phyloP scores from a whole-genome alignment of 2,113 vertebrate species.

The Coturnix japonica region DNA sequence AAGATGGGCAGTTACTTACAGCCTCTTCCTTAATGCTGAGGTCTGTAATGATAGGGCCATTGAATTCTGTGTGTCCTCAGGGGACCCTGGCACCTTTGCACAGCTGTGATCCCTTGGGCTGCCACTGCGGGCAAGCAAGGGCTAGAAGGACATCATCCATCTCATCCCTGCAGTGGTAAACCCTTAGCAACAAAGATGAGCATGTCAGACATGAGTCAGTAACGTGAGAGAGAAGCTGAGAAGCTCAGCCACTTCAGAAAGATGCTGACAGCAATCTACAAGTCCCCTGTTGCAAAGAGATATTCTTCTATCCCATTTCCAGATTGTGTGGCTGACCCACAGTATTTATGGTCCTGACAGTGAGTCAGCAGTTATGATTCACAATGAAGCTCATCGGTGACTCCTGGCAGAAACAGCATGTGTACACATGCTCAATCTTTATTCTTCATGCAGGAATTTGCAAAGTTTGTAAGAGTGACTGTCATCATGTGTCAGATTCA shows the following conservation, averaged over 20 bases:
- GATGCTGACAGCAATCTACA: not conserved
- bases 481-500: not conserved
- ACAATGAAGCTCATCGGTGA: not conserved
- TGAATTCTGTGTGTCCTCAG: not conserved
- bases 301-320: not conserved
- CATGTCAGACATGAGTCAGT: not conserved
- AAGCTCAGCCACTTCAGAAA: not conserved
- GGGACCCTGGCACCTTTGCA: not conserved
- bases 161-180: not conserved
- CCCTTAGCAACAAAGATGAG: not conserved
- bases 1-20: not conserved
- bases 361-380: slow-evolving; percentile 33
- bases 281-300: not conserved
- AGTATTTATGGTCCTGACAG: not conserved
- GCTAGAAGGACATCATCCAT: not conserved
- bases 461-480: not conserved
- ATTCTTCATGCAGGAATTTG: not conserved
- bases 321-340: not conserved
- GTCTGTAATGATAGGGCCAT: not conserved
- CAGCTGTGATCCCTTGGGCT: not conserved
- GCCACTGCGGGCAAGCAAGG: not conserved
- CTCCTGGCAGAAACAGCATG: not conserved
- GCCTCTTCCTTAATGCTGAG: not conserved
- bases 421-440: not conserved
- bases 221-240: not conserved